phyloP scores from a whole-genome alignment of 2,888 invertebrate species.

The Salticus scenicus region DNA sequence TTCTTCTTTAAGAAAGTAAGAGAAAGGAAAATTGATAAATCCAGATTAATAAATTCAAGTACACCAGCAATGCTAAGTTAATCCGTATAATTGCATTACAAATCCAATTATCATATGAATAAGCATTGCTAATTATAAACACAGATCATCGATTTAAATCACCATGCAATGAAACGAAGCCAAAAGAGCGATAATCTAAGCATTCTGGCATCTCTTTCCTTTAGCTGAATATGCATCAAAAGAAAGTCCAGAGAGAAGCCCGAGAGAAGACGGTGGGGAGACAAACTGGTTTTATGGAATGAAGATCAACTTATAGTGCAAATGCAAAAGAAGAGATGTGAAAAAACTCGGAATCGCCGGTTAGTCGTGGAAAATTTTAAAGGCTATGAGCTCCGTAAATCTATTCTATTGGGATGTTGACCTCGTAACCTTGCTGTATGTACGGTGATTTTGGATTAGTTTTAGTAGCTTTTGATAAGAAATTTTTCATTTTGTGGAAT shows the following conservation, averaged over 20 bases:
- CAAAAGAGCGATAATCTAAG: conserved; percentile 25
- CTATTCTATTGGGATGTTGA: conserved; percentile 62
- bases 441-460: no score
- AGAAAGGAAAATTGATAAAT: no score
- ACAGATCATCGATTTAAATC: no score
- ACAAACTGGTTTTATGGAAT: conserved; percentile 65
- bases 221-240: background rate
- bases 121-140: no score
- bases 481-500: no score
- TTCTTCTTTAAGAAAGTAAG: no score
- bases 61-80: no score
- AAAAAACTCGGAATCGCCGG: conserved; percentile 33
- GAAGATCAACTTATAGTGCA: conserved; percentile 46
- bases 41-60: no score
- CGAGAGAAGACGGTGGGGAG: background rate
- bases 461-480: no score
- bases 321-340: conserved; percentile 1
- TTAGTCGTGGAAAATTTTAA: conserved; percentile 24
- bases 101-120: no score
- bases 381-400: conserved; percentile 30
- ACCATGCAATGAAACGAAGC: no score
- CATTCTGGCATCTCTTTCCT: background rate
- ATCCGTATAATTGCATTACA: no score
- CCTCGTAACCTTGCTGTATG: conserved; percentile 46
- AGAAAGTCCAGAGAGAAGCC: background rate